A percentile compares a stretch with the other conserved stretches of the same genome.
Conservation (phyloP, 2,888 invertebrate genomes). For the Xanthorhoe designata region DNA sequence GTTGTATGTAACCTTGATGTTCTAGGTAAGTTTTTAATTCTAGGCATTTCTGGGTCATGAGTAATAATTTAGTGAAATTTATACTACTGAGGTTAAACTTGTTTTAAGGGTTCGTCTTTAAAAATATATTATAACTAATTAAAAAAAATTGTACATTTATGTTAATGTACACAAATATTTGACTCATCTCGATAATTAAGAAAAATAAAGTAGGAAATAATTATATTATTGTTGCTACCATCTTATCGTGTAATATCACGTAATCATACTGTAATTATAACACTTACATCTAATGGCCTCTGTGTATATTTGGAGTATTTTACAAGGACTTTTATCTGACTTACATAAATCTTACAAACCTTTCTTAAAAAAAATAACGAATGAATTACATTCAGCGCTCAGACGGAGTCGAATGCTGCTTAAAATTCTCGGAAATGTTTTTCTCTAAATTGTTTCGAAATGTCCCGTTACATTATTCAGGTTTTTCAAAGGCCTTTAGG, state of each 20-base stretch:
- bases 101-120: neutral
- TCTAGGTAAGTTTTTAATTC: constrained; percentile 8
- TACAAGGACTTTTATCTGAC: neutral
- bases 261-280: neutral
- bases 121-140: neutral
- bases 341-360: neutral
- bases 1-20: constrained; percentile 4
- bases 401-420: constrained; percentile 10
- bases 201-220: too few species aligned
- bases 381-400: constrained; percentile 18
- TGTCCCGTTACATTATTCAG: constrained; percentile 17
- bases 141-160: too few species aligned
- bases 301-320: neutral
- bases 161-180: too few species aligned
- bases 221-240: too few species aligned
- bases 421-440: constrained; percentile 18
- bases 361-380: constrained; percentile 3
- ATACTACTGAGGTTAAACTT: neutral
- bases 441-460: constrained; percentile 19
- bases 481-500: neutral
- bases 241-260: too few species aligned
- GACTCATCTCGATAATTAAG: too few species aligned
- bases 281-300: neutral
- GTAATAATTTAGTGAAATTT: neutral
- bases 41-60: neutral